Conservation (phyloP, 2,113 vertebrate species). For the Monarcha castaneiventris region DNA sequence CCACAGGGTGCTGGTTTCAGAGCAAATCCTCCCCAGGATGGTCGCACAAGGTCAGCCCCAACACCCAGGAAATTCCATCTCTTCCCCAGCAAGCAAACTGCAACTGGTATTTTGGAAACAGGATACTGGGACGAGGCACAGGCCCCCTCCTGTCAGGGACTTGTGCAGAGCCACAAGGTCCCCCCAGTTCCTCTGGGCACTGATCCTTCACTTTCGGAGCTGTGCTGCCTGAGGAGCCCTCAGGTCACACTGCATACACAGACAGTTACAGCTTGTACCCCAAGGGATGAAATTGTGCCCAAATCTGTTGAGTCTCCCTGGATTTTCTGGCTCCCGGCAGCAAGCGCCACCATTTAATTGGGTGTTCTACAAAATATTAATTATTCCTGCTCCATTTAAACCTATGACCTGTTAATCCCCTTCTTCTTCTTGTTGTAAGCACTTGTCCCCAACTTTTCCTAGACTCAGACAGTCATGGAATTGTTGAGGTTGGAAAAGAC, state of each 20-base stretch:
- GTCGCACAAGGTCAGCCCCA: background rate
- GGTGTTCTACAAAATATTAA: background rate
- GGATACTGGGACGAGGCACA: background rate
- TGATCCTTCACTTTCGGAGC: background rate
- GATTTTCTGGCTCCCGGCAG: background rate
- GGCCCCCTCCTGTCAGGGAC: too few relatives aligned
- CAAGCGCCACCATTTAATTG: background rate
- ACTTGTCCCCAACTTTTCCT: background rate
- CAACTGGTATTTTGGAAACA: background rate
- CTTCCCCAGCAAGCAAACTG: background rate
- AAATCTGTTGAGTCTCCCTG: background rate
- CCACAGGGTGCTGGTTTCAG: background rate
- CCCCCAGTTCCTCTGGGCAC: background rate
- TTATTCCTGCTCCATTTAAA: background rate
- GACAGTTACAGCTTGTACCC: background rate
- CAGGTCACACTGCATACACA: background rate
- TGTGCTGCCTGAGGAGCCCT: background rate
- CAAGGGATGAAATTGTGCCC: background rate
- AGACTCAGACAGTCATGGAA: background rate
- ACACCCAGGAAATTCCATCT: background rate
- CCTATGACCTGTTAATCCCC: background rate
- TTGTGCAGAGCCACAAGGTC: too few relatives aligned
- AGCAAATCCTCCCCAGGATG: accelerated
- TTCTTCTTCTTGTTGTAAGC: background rate
- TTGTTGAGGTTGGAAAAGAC: background rate